phyloP scores from a whole-genome alignment of 1,140 invertebrate genomes.

The Periplaneta americana region DNA sequence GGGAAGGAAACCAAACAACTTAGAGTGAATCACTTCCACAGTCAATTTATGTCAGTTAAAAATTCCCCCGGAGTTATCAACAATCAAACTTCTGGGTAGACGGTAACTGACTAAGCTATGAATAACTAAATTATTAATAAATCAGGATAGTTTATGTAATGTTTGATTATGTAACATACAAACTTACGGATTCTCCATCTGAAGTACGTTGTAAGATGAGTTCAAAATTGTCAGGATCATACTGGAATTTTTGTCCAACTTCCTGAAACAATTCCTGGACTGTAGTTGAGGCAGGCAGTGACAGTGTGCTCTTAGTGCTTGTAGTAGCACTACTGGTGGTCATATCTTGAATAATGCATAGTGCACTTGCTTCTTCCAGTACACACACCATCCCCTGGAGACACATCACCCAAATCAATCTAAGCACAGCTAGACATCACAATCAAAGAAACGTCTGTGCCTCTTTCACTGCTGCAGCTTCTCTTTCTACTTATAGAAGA shows the following conservation, averaged over 20 bases:
- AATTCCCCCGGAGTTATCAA: too few relatives aligned
- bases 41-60: too few relatives aligned
- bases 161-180: not conserved
- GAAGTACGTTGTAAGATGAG: slow-evolving; percentile 29
- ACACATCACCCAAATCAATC: slow-evolving; percentile 20
- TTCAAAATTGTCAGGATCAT: slow-evolving; percentile 45
- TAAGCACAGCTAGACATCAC: not conserved
- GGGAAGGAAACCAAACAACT: too few relatives aligned
- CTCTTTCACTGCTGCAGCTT: not conserved
- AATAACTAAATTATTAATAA: too few relatives aligned
- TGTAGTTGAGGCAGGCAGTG: slow-evolving; percentile 42
- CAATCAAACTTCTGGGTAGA: too few relatives aligned
- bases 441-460: not conserved
- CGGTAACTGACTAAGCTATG: too few relatives aligned
- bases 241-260: slow-evolving; percentile 44
- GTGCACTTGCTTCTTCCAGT: slow-evolving; percentile 35
- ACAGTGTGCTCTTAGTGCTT: slow-evolving; percentile 38
- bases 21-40: too few relatives aligned
- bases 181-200: not conserved
- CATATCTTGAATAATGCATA: slow-evolving; percentile 51
- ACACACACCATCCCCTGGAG: slow-evolving; percentile 35
- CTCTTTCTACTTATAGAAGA: not conserved
- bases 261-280: slow-evolving; percentile 43
- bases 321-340: slow-evolving; percentile 33
- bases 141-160: too few relatives aligned